Percentiles rank a stretch among this genome's conserved stretches.
These are phyloP conservation scores for Accipiter cooperii DNA, from an alignment of 2,113 vertebrate genomes.

Conservation along the genomic window DNA sequence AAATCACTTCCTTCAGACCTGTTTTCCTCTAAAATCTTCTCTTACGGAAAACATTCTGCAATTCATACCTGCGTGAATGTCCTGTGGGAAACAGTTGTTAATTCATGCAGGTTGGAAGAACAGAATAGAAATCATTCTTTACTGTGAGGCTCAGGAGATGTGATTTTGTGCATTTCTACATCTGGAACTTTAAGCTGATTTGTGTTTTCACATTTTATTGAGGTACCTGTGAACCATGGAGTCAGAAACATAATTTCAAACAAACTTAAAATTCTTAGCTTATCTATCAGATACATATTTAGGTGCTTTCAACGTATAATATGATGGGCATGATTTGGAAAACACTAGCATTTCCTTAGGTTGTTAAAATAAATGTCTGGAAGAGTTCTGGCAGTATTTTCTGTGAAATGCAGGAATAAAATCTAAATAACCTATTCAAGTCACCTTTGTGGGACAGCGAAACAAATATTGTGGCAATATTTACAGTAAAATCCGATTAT, in stretches of 20 bases:
- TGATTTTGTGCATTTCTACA: not conserved
- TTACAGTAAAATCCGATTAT: not conserved
- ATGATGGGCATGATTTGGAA: not conserved
- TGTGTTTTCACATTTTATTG: not conserved
- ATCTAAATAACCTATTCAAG: not conserved
- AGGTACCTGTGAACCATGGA: not conserved
- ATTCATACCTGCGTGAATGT: not conserved
- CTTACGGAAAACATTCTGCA: not conserved
- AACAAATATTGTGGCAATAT: not conserved
- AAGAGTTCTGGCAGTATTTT: not conserved
- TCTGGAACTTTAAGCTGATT: not conserved
- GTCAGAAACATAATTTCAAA: not conserved
- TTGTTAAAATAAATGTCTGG: not conserved
- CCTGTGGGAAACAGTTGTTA: not conserved
- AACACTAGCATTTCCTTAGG: not conserved
- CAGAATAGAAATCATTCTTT: not conserved
- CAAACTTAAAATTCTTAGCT: not conserved
- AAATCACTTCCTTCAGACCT: not conserved
- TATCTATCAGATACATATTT: not conserved
- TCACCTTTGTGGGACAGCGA: not conserved
- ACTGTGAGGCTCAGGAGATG: not conserved
- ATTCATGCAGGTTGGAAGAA: not conserved
- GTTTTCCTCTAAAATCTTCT: not conserved
- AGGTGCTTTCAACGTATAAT: not conserved
- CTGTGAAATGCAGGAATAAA: not conserved